Conservation (phyloP, 1,140 invertebrate genomes). For the Calliopsis andreniformis region DNA sequence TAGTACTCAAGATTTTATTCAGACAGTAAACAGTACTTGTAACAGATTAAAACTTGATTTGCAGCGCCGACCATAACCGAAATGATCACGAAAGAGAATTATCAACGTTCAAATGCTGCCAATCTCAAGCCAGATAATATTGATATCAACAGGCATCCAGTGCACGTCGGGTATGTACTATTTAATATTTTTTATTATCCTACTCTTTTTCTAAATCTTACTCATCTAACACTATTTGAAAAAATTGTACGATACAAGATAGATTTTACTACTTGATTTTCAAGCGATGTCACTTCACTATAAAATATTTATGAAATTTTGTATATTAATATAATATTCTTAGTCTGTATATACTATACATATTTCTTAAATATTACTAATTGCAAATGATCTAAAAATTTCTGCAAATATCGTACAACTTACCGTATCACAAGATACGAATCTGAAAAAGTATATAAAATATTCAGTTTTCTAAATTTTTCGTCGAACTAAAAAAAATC, state of each 20-base stretch:
- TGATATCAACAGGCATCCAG: slow-evolving; percentile 90
- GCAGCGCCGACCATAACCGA: slow-evolving; percentile 79
- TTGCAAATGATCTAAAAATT: background rate
- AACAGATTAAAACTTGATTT: slow-evolving; percentile 40
- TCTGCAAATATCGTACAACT: slow-evolving; percentile 16
- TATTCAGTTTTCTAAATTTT: background rate
- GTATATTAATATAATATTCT: background rate
- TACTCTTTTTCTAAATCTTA: background rate
- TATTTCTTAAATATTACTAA: background rate
- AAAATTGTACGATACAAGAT: slow-evolving; percentile 12
- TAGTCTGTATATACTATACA: background rate
- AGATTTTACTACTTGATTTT: slow-evolving; percentile 31
- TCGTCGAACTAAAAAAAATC: background rate
- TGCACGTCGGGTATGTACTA: slow-evolving; percentile 94
- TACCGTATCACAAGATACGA: background rate
- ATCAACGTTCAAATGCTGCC: slow-evolving; percentile 80
- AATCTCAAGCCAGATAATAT: slow-evolving; percentile 91
- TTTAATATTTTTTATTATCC: background rate
- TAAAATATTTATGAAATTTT: background rate
- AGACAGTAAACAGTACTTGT: background rate
- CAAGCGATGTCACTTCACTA: background rate
- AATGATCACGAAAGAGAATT: slow-evolving; percentile 80
- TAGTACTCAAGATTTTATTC: no score
- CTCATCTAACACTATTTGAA: background rate
- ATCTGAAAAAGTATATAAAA: background rate